Conservation (phyloP, 2,113 vertebrate genomes). For the Anolis sagrei region DNA sequence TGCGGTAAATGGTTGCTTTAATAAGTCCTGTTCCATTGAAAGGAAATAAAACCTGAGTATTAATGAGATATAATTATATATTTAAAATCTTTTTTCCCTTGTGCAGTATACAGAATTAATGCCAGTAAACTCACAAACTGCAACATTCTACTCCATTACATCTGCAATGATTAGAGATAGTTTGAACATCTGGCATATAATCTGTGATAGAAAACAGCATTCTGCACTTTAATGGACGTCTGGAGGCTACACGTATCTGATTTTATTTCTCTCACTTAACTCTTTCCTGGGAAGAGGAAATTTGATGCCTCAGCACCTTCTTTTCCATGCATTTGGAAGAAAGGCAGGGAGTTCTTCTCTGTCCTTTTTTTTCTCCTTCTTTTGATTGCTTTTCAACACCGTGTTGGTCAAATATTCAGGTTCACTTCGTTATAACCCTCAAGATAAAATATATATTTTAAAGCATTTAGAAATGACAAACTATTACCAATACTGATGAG, state of each 20-base stretch:
- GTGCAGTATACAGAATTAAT: constrained; percentile 94
- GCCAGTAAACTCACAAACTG: constrained; percentile 96
- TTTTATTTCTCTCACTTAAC: constrained; percentile 90
- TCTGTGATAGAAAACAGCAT: constrained; percentile 95
- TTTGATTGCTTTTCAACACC: constrained; percentile 21
- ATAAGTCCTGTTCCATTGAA: constrained; percentile 89
- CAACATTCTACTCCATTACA: constrained; percentile 98
- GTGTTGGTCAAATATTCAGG: constrained; percentile 34
- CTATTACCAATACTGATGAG: neutral
- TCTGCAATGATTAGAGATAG: constrained; percentile 98
- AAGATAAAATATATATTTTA: neutral
- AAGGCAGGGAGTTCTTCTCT: neutral
- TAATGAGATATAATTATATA: constrained; percentile 98
- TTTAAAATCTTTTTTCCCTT: constrained; percentile 92
- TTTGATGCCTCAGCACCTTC: constrained; percentile 52
- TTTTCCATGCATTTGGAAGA: constrained; percentile 39
- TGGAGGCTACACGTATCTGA: constrained; percentile 92
- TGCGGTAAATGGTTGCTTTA: constrained; percentile 89
- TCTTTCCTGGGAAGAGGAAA: constrained; percentile 75
- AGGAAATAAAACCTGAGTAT: constrained; percentile 92
- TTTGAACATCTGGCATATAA: constrained; percentile 97
- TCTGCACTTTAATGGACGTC: constrained; percentile 95
- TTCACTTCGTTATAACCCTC: neutral
- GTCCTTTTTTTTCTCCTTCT: neutral
- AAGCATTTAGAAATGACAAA: neutral